phyloP scores from a whole-genome alignment of 2,113 vertebrate genomes.

The Bombycilla garrulus region DNA sequence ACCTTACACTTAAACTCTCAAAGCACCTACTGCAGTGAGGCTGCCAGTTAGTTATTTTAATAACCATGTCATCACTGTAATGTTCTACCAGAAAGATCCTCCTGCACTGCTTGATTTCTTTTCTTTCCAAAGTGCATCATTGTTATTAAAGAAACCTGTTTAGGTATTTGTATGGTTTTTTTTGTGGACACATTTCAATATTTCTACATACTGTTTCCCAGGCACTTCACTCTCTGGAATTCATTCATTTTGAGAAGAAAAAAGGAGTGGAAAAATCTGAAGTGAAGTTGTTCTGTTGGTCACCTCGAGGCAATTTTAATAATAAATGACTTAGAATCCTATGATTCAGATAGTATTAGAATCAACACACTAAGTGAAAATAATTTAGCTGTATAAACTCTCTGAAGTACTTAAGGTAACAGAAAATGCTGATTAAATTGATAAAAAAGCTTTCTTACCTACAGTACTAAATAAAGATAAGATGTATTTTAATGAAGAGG shows the following conservation, averaged over 20 bases:
- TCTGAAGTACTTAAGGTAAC: slow-evolving; percentile 8
- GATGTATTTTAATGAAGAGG: background rate
- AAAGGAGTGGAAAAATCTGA: slow-evolving; percentile 48
- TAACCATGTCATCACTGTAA: background rate
- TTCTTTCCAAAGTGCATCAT: background rate
- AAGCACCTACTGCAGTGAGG: background rate
- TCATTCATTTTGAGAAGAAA: slow-evolving; percentile 56
- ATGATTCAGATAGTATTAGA: slow-evolving; percentile 63
- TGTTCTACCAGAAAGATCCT: background rate
- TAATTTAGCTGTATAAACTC: slow-evolving; percentile 22
- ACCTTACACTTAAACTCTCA: background rate
- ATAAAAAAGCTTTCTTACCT: background rate
- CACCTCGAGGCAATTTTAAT: slow-evolving; percentile 71
- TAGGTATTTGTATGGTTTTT: slow-evolving; percentile 64
- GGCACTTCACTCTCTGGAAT: slow-evolving; percentile 62
- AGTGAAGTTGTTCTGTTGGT: slow-evolving; percentile 57
- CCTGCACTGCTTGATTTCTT: background rate
- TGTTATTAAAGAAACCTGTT: slow-evolving; percentile 5
- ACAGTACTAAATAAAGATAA: background rate
- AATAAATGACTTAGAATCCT: slow-evolving; percentile 57
- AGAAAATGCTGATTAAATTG: background rate
- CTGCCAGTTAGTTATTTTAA: background rate
- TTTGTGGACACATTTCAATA: slow-evolving; percentile 66
- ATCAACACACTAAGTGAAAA: slow-evolving; percentile 51
- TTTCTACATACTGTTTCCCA: slow-evolving; percentile 64